These are phyloP conservation scores for Orcinus orca DNA, from an alignment of 2,113 vertebrate species.

Conservation along the genomic window DNA sequence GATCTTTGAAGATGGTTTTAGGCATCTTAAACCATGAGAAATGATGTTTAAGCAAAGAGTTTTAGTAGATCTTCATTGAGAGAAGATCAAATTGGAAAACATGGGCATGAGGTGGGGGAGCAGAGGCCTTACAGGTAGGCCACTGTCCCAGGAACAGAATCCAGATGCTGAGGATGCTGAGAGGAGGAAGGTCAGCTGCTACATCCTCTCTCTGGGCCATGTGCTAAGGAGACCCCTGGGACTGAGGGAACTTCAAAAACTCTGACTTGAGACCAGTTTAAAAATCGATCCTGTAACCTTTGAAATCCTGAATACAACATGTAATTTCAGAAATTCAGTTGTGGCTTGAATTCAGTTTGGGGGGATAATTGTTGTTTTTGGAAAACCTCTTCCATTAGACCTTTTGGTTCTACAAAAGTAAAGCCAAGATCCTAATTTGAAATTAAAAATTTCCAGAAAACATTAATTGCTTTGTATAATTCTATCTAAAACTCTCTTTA, in stretches of 20 bases:
- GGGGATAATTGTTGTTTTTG: not conserved
- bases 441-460: not conserved
- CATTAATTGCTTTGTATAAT: not conserved
- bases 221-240: not conserved
- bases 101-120: rapidly evolving
- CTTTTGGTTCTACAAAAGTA: not conserved
- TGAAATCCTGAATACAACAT: conserved; percentile 7
- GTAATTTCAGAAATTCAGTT: not conserved
- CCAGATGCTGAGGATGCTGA: not conserved
- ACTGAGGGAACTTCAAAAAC: not conserved
- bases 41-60: not conserved
- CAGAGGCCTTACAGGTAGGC: not conserved
- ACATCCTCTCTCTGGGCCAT: too few species aligned
- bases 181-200: too few species aligned
- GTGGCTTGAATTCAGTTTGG: not conserved
- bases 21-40: not conserved
- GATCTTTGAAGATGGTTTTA: not conserved
- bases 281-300: not conserved
- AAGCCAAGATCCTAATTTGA: not conserved
- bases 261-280: not conserved
- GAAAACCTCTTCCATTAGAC: not conserved
- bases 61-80: not conserved
- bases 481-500: not conserved
- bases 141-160: not conserved
- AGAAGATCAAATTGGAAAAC: not conserved